Percentiles rank a stretch among this genome's conserved stretches.
Conservation (phyloP, 2,888 invertebrate genomes). For the Ashinkailepas kermadecensis region DNA sequence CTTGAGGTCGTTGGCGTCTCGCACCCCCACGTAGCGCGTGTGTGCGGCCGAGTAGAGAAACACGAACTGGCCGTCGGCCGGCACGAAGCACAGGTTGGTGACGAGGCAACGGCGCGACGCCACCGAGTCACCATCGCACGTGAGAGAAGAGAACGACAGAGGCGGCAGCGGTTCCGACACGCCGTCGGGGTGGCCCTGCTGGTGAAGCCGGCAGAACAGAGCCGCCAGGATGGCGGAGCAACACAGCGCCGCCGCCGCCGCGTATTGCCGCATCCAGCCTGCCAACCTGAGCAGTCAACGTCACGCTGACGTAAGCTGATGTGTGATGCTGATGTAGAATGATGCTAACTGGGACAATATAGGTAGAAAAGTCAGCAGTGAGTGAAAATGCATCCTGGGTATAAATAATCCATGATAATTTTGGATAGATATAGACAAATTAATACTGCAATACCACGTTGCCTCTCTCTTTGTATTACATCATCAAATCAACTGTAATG, state of each 20-base stretch:
- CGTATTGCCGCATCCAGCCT: not conserved
- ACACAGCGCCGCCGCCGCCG: not conserved
- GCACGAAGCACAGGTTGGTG: conserved; percentile 2
- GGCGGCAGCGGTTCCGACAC: not conserved
- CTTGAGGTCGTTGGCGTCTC: not conserved
- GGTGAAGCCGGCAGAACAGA: not conserved
- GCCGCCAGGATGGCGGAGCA: not conserved
- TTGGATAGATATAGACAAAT: too few species aligned
- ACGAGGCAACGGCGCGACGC: not conserved
- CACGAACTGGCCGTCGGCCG: not conserved
- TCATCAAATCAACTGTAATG: too few species aligned
- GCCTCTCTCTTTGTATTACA: too few species aligned
- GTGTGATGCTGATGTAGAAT: too few species aligned
- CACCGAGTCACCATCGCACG: not conserved
- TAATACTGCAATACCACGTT: too few species aligned
- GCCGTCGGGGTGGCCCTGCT: too few species aligned
- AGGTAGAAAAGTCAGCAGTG: too few species aligned
- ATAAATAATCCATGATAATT: too few species aligned
- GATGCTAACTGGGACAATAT: too few species aligned
- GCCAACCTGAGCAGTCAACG: not conserved
- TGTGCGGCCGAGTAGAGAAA: not conserved
- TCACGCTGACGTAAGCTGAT: too few species aligned
- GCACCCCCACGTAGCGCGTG: not conserved
- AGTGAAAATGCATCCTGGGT: too few species aligned
- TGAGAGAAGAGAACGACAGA: not conserved